Evolutionary conservation across 2,113 vertebrate species (phyloP), one percentile per base, ranked within the genome.

Genomic region (Amazona guildingii): DNA sequence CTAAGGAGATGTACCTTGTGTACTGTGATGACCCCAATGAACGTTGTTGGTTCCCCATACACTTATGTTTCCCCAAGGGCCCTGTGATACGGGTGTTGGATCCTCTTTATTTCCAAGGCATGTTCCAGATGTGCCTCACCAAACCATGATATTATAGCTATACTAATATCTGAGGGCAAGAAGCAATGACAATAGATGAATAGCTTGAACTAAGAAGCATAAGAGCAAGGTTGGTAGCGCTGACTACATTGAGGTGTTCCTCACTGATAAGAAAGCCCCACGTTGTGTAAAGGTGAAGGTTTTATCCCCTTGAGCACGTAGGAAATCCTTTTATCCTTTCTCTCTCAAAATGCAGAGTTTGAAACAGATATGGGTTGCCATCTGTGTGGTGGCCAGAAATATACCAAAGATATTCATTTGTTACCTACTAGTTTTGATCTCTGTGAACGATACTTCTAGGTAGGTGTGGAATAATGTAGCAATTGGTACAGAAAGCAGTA

Each of bases 341-440:
- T 49, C 9, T 52, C n/a, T 68, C 29, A 19, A 88, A 83, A 83
- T 8, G 7, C 81, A 9, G 21, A 37, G 33, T 75, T 24, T 54
- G 48, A 72, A 73, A 55, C 16, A 21, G 23, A 23, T 83, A 35
- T 18, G 39, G 84, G 68, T 51, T 63, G 37, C 6, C 7, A 16
- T 23, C 46, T 28, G 3, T 67, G 51, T 18, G 10, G 9, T 28
- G 10, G 11, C 7, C 23, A 48, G 74, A 20, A 84, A 18, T 24
- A 29, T 11, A 35, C 44, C 33, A 10, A 90, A 54, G 25, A 28
- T 28, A 72, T 16, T 49, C 7, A 24, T 49, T 49, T 75, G 27
- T 66, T 72, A 59, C n/a, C 59, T 74, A 54, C 77, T 77, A 90
- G 46, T 69, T 94, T 64, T 19, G 13, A 33, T 81, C 29, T 91